Percentiles rank a stretch among this genome's conserved stretches.
phyloP scores from a whole-genome alignment of 2,797 vertebrate species.

The Paedocypris micromegethes region DNA sequence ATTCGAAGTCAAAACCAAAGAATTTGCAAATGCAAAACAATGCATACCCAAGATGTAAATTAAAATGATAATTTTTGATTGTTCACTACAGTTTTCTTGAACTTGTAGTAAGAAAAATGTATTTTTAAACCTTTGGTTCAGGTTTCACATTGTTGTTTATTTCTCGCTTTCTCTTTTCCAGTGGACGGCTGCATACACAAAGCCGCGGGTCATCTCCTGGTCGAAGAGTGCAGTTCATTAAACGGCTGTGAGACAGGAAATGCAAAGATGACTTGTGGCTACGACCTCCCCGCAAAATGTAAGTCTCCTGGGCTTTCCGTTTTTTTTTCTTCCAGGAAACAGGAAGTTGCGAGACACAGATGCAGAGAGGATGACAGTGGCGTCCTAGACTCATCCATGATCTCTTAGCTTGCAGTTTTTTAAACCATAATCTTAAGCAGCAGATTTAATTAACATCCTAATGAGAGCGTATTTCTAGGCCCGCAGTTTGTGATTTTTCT shows the following conservation, averaged over 20 bases:
- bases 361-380: slow-evolving; percentile 1
- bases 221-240: slow-evolving; percentile 89
- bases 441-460: slow-evolving; percentile 35
- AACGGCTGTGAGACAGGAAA: slow-evolving; percentile 93
- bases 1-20: too few relatives aligned
- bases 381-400: neutral
- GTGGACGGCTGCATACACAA: slow-evolving; percentile 98
- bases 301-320: slow-evolving; percentile 64
- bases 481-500: slow-evolving; percentile 31
- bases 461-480: slow-evolving; percentile 27
- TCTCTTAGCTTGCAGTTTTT: slow-evolving; percentile 8
- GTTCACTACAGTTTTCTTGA: too few relatives aligned
- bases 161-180: slow-evolving; percentile 56
- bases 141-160: neutral
- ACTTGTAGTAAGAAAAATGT: too few relatives aligned
- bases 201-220: slow-evolving; percentile 87
- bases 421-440: slow-evolving; percentile 12
- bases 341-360: neutral
- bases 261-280: slow-evolving; percentile 95
- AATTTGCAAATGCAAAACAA: too few relatives aligned
- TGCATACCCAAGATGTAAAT: too few relatives aligned
- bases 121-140: neutral
- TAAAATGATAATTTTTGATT: too few relatives aligned
- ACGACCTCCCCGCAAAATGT: slow-evolving; percentile 95
- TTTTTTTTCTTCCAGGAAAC: slow-evolving; percentile 11